Base-by-base conservation (phyloP, 2,797 vertebrate genomes). In the Typhlichthys eigenmanni region DNA sequence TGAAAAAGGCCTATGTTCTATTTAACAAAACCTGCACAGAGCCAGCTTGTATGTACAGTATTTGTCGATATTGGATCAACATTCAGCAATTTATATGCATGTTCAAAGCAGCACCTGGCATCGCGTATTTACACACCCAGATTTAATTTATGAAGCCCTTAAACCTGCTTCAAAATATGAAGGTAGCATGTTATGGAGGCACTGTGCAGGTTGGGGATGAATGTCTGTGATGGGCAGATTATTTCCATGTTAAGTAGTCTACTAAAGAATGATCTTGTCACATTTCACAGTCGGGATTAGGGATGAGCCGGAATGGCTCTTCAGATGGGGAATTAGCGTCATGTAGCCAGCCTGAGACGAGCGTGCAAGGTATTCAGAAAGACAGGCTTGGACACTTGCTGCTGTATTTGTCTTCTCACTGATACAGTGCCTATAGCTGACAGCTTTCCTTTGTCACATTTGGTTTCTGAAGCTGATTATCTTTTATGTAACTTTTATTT, bases 251-350 rank as follows among this genome's bases (percentile, higher is more conserved):
- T 86, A 91, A 91, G 87, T 74, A 79, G 87, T 87, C 87, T 24
- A 24, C 81, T 85, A 87, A 87, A 91, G 89, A 93, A 92, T 91
- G 88, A 91, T 91, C 80, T 90, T 89, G 88, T 88, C 87, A 89
- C 89, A 91, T 91, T 89, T 93, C 90, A 83, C 84, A 84, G 77
- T 71, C 74, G 50, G 89, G 90, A 89, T 93, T 92, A 92, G 67
- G 80, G 89, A 83, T 89, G 78, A 74, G 50, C 87, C 72, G 86
- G 85, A 87, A 82, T 86, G 83, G 82, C 57, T 68, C 78, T 86
- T 91, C 91, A 86, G 70, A 38, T 89, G 79, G 84, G 84, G 89
- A 88, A 91, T 92, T 92, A 86, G 68, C 61, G 87, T 86, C 89
- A 87, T 82, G 81, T 76, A 81, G 83, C 82, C 64, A 74, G 79